Evolutionary conservation across 2,113 vertebrate genomes (phyloP).

Genomic region (Scortum barcoo): DNA sequence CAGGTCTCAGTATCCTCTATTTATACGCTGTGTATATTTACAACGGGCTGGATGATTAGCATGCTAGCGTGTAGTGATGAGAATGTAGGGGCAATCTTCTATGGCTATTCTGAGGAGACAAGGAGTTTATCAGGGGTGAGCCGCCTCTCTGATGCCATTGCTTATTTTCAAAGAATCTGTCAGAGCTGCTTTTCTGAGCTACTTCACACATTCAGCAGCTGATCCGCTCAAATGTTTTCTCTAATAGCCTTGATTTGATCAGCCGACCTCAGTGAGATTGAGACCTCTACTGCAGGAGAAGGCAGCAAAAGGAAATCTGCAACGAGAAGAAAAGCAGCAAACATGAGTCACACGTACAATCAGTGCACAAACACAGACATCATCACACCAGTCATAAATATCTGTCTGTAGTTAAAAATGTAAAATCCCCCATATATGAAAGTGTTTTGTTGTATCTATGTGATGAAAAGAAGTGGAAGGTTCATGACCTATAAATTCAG

Average conservation of each 20-base stretch:
- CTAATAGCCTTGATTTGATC: background rate
- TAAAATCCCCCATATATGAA: no score
- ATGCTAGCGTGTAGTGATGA: constrained; percentile 74
- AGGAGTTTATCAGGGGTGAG: constrained; percentile 61
- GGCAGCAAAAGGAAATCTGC: background rate
- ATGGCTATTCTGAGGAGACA: constrained; percentile 69
- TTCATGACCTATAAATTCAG: no score
- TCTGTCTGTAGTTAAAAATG: background rate
- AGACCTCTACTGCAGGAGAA: constrained; percentile 3
- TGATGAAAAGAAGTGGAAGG: no score
- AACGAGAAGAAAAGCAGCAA: background rate
- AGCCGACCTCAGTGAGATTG: background rate
- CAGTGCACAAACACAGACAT: background rate
- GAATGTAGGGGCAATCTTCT: constrained; percentile 71
- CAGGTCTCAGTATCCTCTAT: constrained; percentile 83
- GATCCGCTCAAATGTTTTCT: constrained; percentile 18
- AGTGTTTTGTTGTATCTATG: no score
- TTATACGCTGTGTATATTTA: constrained; percentile 84
- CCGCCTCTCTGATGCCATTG: constrained; percentile 43
- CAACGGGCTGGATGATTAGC: constrained; percentile 74
- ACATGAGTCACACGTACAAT: background rate
- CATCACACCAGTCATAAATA: background rate
- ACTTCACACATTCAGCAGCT: constrained; percentile 24
- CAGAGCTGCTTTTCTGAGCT: constrained; percentile 25
- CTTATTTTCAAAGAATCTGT: constrained; percentile 46